A percentile compares a stretch with the other conserved stretches of the same genome.
Conservation (phyloP, 2,888 invertebrate species). For the Spialia ferax region DNA sequence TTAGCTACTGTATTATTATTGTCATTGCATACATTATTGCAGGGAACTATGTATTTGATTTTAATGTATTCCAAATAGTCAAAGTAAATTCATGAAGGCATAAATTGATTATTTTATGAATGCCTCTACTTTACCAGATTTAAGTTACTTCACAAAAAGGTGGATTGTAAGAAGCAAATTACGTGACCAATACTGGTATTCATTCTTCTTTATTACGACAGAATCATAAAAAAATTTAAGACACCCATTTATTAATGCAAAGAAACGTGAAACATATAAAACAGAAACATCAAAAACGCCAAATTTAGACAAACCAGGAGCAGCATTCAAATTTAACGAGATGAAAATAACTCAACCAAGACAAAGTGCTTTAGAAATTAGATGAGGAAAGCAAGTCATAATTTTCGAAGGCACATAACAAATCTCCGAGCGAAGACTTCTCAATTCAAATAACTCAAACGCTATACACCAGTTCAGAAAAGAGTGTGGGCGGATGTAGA, state of each 20-base stretch:
- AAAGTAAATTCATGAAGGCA: background rate
- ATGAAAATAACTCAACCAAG: slow-evolving; percentile 32
- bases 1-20: slow-evolving; percentile 3
- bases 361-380: slow-evolving; percentile 36
- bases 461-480: slow-evolving; percentile 46
- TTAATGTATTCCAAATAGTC: background rate
- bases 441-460: slow-evolving; percentile 47
- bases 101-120: background rate
- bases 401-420: slow-evolving; percentile 35
- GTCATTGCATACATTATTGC: slow-evolving; percentile 5
- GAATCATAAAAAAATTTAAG: background rate
- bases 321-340: slow-evolving; percentile 7
- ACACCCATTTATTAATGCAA: background rate
- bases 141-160: background rate
- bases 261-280: slow-evolving; percentile 4
- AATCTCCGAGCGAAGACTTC: slow-evolving; percentile 41
- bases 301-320: slow-evolving; percentile 6
- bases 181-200: background rate
- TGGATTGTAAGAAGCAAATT: too few species aligned
- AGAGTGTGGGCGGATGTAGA: slow-evolving; percentile 64
- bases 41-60: background rate
- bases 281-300: slow-evolving; percentile 12
- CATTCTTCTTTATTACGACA: background rate
- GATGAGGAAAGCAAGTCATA: slow-evolving; percentile 31
- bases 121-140: background rate